phyloP scores from a whole-genome alignment of 2,888 invertebrate genomes.

The Idaea straminata region DNA sequence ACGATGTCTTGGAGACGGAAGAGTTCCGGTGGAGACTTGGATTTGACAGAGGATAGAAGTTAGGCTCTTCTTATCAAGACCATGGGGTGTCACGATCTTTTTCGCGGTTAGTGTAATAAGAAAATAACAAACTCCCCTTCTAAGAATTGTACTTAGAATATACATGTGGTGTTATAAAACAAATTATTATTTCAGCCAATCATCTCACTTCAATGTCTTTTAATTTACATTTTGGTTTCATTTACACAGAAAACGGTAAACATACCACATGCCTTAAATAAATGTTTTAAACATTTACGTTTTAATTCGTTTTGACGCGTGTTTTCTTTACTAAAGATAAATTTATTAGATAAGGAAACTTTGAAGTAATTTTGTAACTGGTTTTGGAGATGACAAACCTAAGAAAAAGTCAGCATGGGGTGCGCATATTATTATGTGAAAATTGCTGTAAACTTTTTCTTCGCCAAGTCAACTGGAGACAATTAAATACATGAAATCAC shows the following conservation, averaged over 20 bases:
- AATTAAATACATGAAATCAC: no score
- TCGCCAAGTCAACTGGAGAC: no score
- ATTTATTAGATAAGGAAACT: not conserved
- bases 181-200: constrained; percentile 29
- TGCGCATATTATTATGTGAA: no score
- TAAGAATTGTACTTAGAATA: constrained; percentile 34
- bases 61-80: no score
- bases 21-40: no score
- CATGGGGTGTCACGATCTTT: not conserved
- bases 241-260: constrained; percentile 8
- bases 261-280: constrained; percentile 14
- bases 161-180: constrained; percentile 22
- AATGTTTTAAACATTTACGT: constrained; percentile 10
- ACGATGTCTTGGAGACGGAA: no score
- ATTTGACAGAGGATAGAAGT: no score
- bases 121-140: not conserved
- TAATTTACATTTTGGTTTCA: constrained; percentile 34
- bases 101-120: not conserved
- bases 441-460: no score
- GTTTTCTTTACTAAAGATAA: constrained; percentile 1
- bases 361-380: not conserved
- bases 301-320: not conserved
- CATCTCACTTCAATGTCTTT: constrained; percentile 51
- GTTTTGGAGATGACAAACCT: not conserved
- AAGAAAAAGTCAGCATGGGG: no score